Evolutionary conservation across 2,113 vertebrate genomes (phyloP).

Genomic region (Saguinus midas): DNA sequence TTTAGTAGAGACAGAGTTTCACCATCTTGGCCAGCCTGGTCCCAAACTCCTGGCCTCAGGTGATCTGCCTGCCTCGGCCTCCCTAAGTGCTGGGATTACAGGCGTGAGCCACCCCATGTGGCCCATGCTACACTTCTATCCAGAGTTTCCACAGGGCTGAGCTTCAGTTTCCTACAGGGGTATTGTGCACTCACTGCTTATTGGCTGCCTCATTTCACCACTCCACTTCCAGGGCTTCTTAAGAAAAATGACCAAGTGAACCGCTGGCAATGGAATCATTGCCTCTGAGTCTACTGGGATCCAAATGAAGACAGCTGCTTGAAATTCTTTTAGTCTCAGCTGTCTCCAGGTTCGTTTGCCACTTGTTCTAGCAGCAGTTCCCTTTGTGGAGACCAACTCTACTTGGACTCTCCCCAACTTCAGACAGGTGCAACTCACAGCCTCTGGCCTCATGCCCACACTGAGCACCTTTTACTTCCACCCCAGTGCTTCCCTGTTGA

Average conservation of each 20-base stretch:
- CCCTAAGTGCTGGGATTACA: too few relatives aligned
- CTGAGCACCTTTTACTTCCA: background rate
- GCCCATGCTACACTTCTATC: background rate
- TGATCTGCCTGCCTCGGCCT: too few relatives aligned
- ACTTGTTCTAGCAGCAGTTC: too few relatives aligned
- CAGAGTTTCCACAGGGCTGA: background rate
- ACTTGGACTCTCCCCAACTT: background rate
- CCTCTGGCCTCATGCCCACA: background rate
- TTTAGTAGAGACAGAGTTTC: too few relatives aligned
- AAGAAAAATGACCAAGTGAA: background rate
- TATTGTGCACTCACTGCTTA: too few relatives aligned
- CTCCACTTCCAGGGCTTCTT: background rate
- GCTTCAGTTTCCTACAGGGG: background rate
- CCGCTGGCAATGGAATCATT: background rate
- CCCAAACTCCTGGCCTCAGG: too few relatives aligned
- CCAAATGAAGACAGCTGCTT: background rate
- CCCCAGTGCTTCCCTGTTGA: background rate
- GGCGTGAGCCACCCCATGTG: too few relatives aligned
- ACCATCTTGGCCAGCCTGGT: too few relatives aligned
- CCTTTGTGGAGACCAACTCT: background rate
- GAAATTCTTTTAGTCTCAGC: background rate
- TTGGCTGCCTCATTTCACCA: background rate
- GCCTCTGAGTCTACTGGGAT: background rate
- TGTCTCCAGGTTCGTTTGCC: background rate
- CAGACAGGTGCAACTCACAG: background rate